phyloP scores from a whole-genome alignment of 2,113 vertebrate species.

The Fregetta grallaria region DNA sequence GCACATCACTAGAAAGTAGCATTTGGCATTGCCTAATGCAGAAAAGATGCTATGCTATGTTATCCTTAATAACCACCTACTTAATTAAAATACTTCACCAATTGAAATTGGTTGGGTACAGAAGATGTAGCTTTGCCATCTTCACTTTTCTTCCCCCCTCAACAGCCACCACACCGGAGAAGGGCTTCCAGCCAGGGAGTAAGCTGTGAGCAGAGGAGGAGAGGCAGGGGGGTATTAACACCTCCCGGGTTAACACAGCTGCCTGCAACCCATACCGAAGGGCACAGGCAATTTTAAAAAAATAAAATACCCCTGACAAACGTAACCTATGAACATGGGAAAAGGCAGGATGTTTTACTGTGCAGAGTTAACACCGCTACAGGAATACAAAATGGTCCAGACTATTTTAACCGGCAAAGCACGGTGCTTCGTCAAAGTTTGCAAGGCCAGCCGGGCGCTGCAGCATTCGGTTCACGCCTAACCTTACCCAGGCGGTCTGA shows the following conservation, averaged over 20 bases:
- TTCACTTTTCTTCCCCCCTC: not conserved
- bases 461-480: not conserved
- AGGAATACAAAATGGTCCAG: not conserved
- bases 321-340: accelerated
- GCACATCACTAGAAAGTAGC: not conserved
- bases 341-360: accelerated
- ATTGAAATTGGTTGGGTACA: accelerated
- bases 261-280: not conserved
- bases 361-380: accelerated
- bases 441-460: not conserved
- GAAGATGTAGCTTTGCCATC: not conserved
- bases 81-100: not conserved
- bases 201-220: accelerated
- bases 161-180: accelerated
- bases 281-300: not conserved
- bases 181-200: not conserved
- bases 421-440: not conserved
- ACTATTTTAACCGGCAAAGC: accelerated
- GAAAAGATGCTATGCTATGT: accelerated
- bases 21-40: not conserved
- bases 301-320: accelerated
- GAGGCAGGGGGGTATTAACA: accelerated
- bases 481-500: not conserved
- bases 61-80: not conserved
- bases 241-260: not conserved